These are phyloP conservation scores for Mastomys coucha DNA, from an alignment of 2,113 vertebrate genomes.

Conservation along the genomic window DNA sequence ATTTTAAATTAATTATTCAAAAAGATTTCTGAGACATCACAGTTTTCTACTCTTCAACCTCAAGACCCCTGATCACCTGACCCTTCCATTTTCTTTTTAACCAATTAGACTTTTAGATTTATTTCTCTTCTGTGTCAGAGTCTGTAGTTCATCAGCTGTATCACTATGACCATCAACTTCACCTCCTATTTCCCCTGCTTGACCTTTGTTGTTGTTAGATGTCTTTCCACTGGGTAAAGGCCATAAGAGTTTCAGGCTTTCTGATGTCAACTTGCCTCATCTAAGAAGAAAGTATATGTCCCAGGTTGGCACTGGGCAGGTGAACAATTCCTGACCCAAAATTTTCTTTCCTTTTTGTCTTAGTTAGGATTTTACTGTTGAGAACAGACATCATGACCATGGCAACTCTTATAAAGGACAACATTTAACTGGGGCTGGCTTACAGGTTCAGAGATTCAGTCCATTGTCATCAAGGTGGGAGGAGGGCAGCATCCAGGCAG, in stretches of 20 bases:
- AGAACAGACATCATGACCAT: too few relatives aligned
- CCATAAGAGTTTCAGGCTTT: neutral
- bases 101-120: conserved; percentile 23
- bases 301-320: neutral
- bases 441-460: too few relatives aligned
- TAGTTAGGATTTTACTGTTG: too few relatives aligned
- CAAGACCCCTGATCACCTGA: neutral
- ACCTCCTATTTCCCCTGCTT: neutral
- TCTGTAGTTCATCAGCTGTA: neutral
- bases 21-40: neutral
- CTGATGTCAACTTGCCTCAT: neutral
- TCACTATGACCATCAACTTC: neutral
- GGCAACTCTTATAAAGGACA: too few relatives aligned
- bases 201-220: neutral
- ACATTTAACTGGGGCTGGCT: too few relatives aligned
- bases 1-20: neutral
- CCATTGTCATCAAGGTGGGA: too few relatives aligned
- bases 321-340: neutral
- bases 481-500: too few relatives aligned
- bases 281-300: neutral
- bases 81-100: neutral
- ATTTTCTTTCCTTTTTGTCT: neutral
- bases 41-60: neutral
- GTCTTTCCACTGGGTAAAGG: neutral
- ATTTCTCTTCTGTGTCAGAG: conserved; percentile 26